phyloP scores from a whole-genome alignment of 2,113 vertebrate species.

The Dermatemys mawii region DNA sequence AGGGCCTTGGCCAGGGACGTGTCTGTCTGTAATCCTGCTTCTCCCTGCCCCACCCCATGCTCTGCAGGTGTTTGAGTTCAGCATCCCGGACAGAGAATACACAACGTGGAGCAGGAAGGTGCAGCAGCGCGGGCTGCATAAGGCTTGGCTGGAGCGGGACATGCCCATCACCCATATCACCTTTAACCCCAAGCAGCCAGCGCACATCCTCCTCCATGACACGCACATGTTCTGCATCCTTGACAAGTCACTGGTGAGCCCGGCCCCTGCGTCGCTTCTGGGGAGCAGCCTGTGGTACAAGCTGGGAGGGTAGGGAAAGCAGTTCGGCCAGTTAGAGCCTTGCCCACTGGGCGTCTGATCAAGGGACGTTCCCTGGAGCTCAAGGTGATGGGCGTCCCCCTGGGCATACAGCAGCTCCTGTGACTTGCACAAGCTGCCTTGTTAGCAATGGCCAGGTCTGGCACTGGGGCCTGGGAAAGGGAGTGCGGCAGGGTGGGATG shows the following conservation, averaged over 20 bases:
- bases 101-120: constrained; percentile 88
- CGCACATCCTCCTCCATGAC: constrained; percentile 91
- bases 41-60: fast-evolving
- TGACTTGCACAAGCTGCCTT: neutral
- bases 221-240: constrained; percentile 92
- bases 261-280: neutral
- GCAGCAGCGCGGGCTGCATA: constrained; percentile 87
- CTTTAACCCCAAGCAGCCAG: constrained; percentile 85
- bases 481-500: neutral
- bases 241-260: constrained; percentile 90
- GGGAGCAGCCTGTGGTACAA: neutral
- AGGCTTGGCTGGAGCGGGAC: constrained; percentile 88
- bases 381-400: no score
- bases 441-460: neutral
- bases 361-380: neutral
- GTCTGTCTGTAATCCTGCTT: fast-evolving
- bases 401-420: neutral
- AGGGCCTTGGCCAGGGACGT: neutral
- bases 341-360: neutral
- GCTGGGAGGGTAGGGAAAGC: no score
- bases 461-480: no score
- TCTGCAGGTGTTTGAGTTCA: constrained; percentile 89
- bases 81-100: constrained; percentile 86
- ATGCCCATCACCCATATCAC: constrained; percentile 87
- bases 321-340: neutral